phyloP scores from a whole-genome alignment of 2,113 vertebrate species.

The Cottus gobio region DNA sequence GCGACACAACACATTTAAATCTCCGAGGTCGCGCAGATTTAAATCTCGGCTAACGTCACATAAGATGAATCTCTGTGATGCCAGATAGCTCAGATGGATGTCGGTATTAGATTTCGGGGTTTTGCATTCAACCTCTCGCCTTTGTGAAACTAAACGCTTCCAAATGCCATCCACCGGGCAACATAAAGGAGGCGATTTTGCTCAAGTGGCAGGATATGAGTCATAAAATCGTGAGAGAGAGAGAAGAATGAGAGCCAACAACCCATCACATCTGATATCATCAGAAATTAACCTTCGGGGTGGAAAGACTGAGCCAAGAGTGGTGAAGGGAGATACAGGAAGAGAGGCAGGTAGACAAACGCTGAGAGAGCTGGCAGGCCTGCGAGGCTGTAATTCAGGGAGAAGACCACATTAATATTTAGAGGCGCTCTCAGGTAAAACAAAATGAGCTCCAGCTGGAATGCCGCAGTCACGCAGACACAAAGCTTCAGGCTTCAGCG shows the following conservation, averaged over 20 bases:
- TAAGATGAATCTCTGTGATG: constrained; percentile 48
- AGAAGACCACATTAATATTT: constrained; percentile 78
- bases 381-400: constrained; percentile 71
- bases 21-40: constrained; percentile 42
- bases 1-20: constrained; percentile 31
- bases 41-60: constrained; percentile 12
- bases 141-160: constrained; percentile 68
- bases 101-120: constrained; percentile 58
- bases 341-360: constrained; percentile 65
- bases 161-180: constrained; percentile 57
- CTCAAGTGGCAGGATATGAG: constrained; percentile 72
- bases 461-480: constrained; percentile 20
- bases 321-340: constrained; percentile 47
- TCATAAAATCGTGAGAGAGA: constrained; percentile 71
- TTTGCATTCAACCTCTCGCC: constrained; percentile 57
- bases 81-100: constrained; percentile 39
- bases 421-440: constrained; percentile 79
- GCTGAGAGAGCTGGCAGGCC: constrained; percentile 65
- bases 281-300: constrained; percentile 77
- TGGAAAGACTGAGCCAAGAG: constrained; percentile 61
- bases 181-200: constrained; percentile 63
- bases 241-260: constrained; percentile 72
- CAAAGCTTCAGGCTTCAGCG: constrained; percentile 18
- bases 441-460: constrained; percentile 73
- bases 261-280: constrained; percentile 71